A percentile compares a stretch with the other conserved stretches of the same genome.
Conservation (phyloP, 1,140 invertebrate genomes). For the Planococcus citri region DNA sequence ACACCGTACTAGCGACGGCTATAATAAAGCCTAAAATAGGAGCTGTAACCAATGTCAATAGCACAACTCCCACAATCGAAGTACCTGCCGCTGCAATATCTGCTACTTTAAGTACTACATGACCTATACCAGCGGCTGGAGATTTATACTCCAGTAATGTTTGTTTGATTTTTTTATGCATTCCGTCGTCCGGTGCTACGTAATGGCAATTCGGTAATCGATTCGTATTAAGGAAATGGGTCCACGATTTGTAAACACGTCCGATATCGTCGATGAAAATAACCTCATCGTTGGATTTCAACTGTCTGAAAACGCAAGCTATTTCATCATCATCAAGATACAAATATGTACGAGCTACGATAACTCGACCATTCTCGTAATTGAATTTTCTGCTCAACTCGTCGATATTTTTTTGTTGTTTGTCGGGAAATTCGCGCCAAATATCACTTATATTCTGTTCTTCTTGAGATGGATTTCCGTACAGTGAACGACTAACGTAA, state of each 20-base stretch:
- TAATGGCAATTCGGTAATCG: neutral
- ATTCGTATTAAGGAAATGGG: neutral
- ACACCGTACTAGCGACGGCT: neutral
- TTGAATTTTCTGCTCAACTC: neutral
- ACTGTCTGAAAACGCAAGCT: neutral
- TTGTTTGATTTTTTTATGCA: neutral
- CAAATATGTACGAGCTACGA: neutral
- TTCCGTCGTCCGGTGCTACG: neutral
- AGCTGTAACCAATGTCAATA: neutral
- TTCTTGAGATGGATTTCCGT: no score
- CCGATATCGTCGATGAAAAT: neutral
- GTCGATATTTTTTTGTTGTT: no score
- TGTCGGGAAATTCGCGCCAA: no score
- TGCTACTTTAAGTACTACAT: no score
- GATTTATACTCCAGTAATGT: neutral
- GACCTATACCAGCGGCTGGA: no score
- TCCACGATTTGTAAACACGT: neutral
- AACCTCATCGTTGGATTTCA: neutral
- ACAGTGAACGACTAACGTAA: no score
- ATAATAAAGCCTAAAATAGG: neutral
- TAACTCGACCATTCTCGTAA: neutral
- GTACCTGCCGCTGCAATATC: neutral
- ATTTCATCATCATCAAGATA: neutral
- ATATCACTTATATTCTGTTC: no score
- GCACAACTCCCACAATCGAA: neutral